Base-by-base conservation (phyloP, 92 coral and sea anemone genomes). In the Palythoa grandis region DNA sequence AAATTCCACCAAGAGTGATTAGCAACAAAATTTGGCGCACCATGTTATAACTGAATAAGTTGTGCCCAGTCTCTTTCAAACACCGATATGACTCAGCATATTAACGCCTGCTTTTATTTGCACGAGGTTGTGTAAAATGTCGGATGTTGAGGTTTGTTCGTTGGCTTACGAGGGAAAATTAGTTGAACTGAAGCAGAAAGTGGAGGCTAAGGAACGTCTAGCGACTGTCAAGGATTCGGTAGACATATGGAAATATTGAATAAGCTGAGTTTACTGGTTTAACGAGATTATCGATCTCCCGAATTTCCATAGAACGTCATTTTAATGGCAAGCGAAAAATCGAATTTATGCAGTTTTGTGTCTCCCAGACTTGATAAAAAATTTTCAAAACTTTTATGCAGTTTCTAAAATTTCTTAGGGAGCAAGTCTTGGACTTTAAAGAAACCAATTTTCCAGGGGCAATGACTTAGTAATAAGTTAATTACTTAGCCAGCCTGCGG, bases 141-240 rank as follows among this genome's bases (percentile, higher is more conserved):
- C 99, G 13, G 88, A 96, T 43, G 88, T 95, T n/a, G 97, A 95
- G 43, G 87, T 95, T 80, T 95, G 96, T 78, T 82, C 93, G 4
- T 87, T 96, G 29, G 98, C 99, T 23, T 95, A 92, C 74, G 98
- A 96, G 87, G 99, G 99, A 60, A 96, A 95, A 86, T 91, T 88
- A 15, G 88, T 53, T 56, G 98, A 96, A 63, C 83, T 96, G 50
- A 85, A 86, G 79, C 87, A 93, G 11, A 88, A 91, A 74, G 87
- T 96, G 20, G 94, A 92, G 63, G 92, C 89, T 23, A 90, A 89
- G 40, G 88, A 82, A 39, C 87, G 79, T 54, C 94, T 95, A 5
- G 87, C 93, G 19, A 91, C 92, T 10, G 92, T 87, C 15, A 83
- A 89, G 77, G 99, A 96, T 60, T 96, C 95, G 94, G 99, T 92